phyloP scores from a whole-genome alignment of 2,797 vertebrate species.

The Amblyraja radiata region DNA sequence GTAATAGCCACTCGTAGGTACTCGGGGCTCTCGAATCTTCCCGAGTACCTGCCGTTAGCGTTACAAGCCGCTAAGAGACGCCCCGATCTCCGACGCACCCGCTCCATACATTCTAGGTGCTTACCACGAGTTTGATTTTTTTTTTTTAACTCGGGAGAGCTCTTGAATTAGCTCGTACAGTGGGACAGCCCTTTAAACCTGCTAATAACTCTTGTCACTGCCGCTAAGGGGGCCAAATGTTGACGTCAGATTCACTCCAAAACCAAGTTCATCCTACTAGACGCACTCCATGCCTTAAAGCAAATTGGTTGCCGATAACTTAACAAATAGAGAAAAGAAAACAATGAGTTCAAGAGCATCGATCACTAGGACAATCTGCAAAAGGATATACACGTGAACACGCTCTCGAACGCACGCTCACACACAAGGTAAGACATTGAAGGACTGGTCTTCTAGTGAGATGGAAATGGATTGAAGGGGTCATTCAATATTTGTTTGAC shows the following conservation, averaged over 20 bases:
- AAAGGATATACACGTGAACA: slow-evolving; percentile 26
- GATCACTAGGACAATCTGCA: background rate
- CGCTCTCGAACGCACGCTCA: slow-evolving; percentile 26
- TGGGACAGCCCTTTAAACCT: too few species aligned
- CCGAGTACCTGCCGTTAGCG: too few species aligned
- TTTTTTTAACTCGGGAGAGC: too few species aligned
- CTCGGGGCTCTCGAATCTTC: too few species aligned
- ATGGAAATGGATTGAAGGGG: slow-evolving; percentile 35
- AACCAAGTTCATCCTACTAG: background rate
- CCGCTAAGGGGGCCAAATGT: background rate
- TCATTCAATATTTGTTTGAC: slow-evolving; percentile 36
- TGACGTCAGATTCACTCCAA: slow-evolving; percentile 12
- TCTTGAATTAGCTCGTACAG: too few species aligned
- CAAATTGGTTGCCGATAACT: slow-evolving; percentile 20
- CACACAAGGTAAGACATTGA: background rate
- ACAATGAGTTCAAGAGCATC: background rate
- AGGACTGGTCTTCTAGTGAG: slow-evolving; percentile 11
- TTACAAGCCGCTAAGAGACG: too few species aligned
- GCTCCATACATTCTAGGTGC: too few species aligned
- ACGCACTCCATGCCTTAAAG: slow-evolving; percentile 28
- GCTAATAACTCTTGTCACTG: background rate
- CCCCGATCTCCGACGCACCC: too few species aligned
- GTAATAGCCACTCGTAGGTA: too few species aligned
- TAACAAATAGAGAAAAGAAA: background rate
- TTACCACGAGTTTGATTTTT: too few species aligned